Percentiles rank a stretch among this genome's conserved stretches.
Evolutionary conservation across 2,888 invertebrate genomes (phyloP).

Genomic region (Herminia tarsipennalis): DNA sequence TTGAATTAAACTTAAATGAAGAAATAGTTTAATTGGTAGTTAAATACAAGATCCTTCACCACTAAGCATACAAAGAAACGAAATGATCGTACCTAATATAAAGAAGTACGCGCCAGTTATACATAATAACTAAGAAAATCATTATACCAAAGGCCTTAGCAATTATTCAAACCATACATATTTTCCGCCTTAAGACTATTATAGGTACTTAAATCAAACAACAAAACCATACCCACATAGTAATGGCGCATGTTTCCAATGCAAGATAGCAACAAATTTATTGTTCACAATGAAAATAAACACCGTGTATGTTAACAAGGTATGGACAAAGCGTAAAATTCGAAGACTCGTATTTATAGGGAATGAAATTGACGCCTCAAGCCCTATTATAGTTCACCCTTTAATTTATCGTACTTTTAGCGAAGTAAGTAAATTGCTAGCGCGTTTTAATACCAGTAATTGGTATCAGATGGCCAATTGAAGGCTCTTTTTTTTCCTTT

Average conservation of each 20-base stretch:
- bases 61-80: too few species aligned
- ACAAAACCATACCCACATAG: slow-evolving; percentile 14
- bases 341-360: slow-evolving; percentile 60
- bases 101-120: too few species aligned
- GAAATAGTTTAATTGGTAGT: too few species aligned
- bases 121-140: too few species aligned
- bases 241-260: slow-evolving; percentile 28
- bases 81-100: too few species aligned
- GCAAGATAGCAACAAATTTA: slow-evolving; percentile 45
- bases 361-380: slow-evolving; percentile 59
- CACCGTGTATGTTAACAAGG: slow-evolving; percentile 60
- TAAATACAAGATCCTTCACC: too few species aligned
- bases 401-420: slow-evolving; percentile 61
- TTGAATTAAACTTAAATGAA: too few species aligned
- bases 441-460: slow-evolving; percentile 53
- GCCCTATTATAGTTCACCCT: slow-evolving; percentile 63
- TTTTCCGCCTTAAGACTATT: background rate
- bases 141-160: too few species aligned
- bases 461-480: slow-evolving; percentile 52
- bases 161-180: background rate
- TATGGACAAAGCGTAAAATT: slow-evolving; percentile 48
- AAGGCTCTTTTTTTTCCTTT: slow-evolving; percentile 39
- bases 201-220: slow-evolving; percentile 1
- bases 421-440: slow-evolving; percentile 42
- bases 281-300: slow-evolving; percentile 49